These are phyloP conservation scores for Rana temporaria DNA, from an alignment of 2,113 vertebrate genomes.

Conservation along the genomic window DNA sequence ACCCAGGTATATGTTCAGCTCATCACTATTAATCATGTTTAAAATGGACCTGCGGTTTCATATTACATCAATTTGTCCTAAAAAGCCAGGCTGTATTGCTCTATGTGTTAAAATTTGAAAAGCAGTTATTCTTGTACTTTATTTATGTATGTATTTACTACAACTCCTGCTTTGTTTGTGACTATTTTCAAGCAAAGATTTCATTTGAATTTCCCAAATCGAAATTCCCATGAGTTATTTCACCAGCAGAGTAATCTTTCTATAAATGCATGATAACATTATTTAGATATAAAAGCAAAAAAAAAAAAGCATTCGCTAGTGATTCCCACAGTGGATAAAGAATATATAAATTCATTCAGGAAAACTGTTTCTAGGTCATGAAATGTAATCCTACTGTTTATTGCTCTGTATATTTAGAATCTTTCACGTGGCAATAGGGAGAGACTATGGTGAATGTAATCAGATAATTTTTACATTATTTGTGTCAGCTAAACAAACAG, in stretches of 20 bases:
- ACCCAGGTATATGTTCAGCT: too few species aligned
- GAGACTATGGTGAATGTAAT: constrained; percentile 29
- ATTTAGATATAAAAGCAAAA: constrained; percentile 40
- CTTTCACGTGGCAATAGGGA: not conserved
- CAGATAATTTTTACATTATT: constrained; percentile 35
- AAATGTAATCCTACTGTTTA: constrained; percentile 23
- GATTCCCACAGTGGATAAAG: constrained; percentile 10
- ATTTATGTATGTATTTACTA: constrained; percentile 6
- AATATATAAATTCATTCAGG: constrained; percentile 25
- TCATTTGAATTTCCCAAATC: constrained; percentile 18
- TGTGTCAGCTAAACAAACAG: constrained; percentile 38
- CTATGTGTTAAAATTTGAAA: not conserved
- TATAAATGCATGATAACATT: constrained; percentile 36
- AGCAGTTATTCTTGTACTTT: not conserved
- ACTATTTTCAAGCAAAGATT: constrained; percentile 32
- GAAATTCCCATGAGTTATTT: constrained; percentile 27
- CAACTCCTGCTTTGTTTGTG: constrained; percentile 12
- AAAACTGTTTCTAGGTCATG: constrained; percentile 34
- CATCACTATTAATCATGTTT: too few species aligned
- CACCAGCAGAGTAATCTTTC: constrained; percentile 11
- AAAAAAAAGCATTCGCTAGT: constrained; percentile 16
- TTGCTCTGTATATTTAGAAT: constrained; percentile 37
- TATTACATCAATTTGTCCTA: too few species aligned
- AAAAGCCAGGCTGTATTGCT: too few species aligned
- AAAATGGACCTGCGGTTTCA: too few species aligned